Conservation (phyloP, 2,888 invertebrate species). For the Glaucopsyche alexis region DNA sequence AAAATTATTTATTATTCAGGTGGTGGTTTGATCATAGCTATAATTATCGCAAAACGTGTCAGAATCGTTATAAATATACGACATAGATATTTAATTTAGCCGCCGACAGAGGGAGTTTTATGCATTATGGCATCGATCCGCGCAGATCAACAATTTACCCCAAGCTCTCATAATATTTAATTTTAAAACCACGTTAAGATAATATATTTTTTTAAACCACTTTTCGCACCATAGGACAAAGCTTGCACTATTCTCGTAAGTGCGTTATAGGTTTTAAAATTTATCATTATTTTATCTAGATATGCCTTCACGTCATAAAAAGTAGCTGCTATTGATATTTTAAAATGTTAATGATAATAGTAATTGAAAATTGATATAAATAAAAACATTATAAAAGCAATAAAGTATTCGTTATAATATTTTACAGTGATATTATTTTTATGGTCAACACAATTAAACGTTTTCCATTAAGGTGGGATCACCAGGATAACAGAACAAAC, state of each 20-base stretch:
- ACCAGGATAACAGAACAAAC: not conserved
- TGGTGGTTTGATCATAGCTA: not conserved
- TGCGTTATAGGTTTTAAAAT: too few species aligned
- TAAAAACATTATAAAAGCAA: too few species aligned
- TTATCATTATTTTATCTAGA: too few species aligned
- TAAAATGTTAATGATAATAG: too few species aligned
- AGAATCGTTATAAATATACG: not conserved
- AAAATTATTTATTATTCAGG: not conserved
- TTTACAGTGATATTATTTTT: not conserved
- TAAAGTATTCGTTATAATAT: too few species aligned
- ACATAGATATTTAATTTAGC: not conserved
- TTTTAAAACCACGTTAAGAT: too few species aligned
- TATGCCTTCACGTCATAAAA: too few species aligned
- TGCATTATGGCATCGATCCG: constrained; percentile 18
- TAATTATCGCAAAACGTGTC: not conserved
- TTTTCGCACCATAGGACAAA: too few species aligned
- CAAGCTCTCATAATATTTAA: not conserved
- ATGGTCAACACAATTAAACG: constrained; percentile 15
- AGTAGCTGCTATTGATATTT: too few species aligned
- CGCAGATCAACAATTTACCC: not conserved
- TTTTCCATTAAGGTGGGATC: not conserved
- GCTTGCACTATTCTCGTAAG: too few species aligned
- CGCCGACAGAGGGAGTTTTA: not conserved
- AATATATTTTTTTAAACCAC: too few species aligned
- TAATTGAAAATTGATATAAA: too few species aligned